Conservation (phyloP, 2,888 invertebrate species). For the Metalampra italica region DNA sequence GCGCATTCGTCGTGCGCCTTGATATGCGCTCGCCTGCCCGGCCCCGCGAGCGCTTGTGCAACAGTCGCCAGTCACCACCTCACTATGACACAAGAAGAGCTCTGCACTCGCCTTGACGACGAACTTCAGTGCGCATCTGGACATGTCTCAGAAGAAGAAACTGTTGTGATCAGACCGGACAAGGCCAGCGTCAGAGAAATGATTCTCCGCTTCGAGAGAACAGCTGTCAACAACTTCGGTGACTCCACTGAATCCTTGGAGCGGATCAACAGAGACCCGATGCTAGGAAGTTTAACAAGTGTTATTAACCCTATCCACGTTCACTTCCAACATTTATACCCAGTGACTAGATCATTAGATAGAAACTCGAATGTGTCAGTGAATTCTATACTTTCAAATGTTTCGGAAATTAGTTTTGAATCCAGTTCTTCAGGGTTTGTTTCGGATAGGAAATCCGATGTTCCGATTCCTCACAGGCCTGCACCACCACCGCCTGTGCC, state of each 20-base stretch:
- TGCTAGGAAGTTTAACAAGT: slow-evolving; percentile 60
- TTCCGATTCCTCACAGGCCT: slow-evolving; percentile 56
- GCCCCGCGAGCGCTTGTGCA: slow-evolving; percentile 49
- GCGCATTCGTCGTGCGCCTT: slow-evolving; percentile 46
- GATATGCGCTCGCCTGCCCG: slow-evolving; percentile 58
- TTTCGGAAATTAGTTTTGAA: slow-evolving; percentile 66
- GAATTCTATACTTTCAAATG: slow-evolving; percentile 70
- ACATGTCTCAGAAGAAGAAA: slow-evolving; percentile 55
- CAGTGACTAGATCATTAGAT: slow-evolving; percentile 58
- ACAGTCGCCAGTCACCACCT: slow-evolving; percentile 36
- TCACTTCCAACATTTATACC: slow-evolving; percentile 59
- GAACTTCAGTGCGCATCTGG: slow-evolving; percentile 51
- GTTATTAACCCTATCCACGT: slow-evolving; percentile 60
- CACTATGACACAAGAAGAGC: slow-evolving; percentile 67
- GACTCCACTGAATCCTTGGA: slow-evolving; percentile 60
- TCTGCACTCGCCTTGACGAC: slow-evolving; percentile 46
- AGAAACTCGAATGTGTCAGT: slow-evolving; percentile 71
- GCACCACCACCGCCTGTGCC: slow-evolving; percentile 70
- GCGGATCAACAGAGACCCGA: slow-evolving; percentile 43
- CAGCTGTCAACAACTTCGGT: slow-evolving; percentile 41
- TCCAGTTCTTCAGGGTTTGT: slow-evolving; percentile 73
- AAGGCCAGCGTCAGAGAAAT: slow-evolving; percentile 64
- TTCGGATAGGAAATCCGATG: slow-evolving; percentile 63
- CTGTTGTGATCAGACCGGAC: slow-evolving; percentile 54
- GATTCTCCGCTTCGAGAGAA: slow-evolving; percentile 66